Percentiles rank a stretch among this genome's conserved stretches.
phyloP scores from a whole-genome alignment of 2,113 vertebrate species.

The Phasianus colchicus region DNA sequence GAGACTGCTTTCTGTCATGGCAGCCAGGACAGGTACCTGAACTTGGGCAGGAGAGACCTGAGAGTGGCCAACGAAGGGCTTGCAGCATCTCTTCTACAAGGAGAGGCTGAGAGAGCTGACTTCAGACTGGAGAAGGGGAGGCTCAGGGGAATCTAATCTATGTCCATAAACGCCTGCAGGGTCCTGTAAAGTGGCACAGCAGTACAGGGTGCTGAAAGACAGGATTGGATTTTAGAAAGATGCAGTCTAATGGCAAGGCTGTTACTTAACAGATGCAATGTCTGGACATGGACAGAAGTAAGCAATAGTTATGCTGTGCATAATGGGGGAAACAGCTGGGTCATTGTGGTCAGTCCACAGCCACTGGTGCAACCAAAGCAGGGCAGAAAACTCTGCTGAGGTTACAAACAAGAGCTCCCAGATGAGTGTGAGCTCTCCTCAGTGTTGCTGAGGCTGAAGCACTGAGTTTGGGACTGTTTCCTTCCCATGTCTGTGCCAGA shows the following conservation, averaged over 20 bases:
- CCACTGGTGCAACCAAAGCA: neutral
- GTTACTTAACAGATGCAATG: neutral
- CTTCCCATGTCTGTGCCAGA: neutral
- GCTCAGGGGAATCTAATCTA: too few species aligned
- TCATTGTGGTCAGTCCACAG: neutral
- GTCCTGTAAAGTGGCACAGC: neutral
- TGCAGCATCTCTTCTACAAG: neutral
- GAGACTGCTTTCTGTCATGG: neutral
- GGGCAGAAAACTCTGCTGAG: neutral
- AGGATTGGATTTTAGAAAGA: neutral
- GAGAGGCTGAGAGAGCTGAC: too few species aligned
- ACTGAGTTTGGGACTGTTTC: rapidly evolving
- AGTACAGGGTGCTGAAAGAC: neutral
- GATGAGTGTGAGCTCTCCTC: neutral
- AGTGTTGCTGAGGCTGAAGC: neutral
- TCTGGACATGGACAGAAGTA: neutral
- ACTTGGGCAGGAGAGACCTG: neutral
- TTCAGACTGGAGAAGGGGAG: too few species aligned
- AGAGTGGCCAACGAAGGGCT: neutral
- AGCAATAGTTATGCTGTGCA: neutral
- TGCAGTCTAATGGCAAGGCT: neutral
- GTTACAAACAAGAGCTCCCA: neutral
- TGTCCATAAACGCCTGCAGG: neutral
- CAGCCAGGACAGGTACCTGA: neutral
- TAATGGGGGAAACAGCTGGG: rapidly evolving